Base-by-base conservation (phyloP, 2,888 invertebrate genomes). In the Phortica okadai region DNA sequence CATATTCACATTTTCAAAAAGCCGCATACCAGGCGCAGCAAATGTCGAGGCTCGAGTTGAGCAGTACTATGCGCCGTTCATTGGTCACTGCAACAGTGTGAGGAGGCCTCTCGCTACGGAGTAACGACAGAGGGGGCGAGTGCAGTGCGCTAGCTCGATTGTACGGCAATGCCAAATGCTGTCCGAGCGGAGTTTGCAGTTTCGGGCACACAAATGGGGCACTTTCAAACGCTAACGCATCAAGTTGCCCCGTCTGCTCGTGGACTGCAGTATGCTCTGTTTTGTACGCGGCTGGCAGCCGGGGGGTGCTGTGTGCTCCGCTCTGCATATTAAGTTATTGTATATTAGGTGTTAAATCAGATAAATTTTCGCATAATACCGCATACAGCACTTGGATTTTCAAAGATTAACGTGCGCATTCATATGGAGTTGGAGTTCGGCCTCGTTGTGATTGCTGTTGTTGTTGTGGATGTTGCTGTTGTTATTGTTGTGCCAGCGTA, bases 261-360 rank as follows among this genome's bases (percentile, higher is more conserved):
- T 59, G 6, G 45, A 45, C 45, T 69, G 69, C 45, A 44, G 41
- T 45, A 45, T 21, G 21, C 50, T 45, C n/a, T 33, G 33, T 33
- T 33, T 33, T 33, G 59, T 59, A 6, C 14, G 16, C 11, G 54
- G 21, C n/a, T 42, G 44, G 67, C 66, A 42, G 16, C 33, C 21
- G 70, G 14, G 25, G 56, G 25, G 50, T 7, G 33, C 54, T 25
- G 50, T 54, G 45, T 16, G 50, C 25, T 8, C 45, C 82, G 82
- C 87, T 87, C 82, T 90, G 91, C 90, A 90, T 91, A 91, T 91
- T 91, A 91, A 91, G 91, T 91, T 92, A 92, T 92, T 91, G 91
- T 92, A 92, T 92, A 92, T 92, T 92, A 92, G 92, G 92, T 92
- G 92, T 92, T 92, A 92, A 92, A 92, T 92, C 92, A 92, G 92